Base-by-base conservation (phyloP, 2,113 vertebrate species). In the Limanda limanda region DNA sequence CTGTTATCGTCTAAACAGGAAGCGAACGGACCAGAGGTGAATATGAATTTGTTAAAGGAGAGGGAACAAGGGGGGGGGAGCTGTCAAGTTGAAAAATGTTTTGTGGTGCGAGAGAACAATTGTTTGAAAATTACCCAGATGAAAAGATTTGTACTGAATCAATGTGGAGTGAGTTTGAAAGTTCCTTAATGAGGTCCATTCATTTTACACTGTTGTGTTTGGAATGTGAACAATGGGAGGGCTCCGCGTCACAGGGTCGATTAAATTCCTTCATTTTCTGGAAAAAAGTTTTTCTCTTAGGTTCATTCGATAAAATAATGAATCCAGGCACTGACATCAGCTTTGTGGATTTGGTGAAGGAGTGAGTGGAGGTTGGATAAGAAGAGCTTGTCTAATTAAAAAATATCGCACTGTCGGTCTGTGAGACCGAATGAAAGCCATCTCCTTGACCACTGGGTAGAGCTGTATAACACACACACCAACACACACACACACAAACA, bases 161-260 rank as follows among this genome's bases (percentile, higher is more conserved):
- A 45, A 54, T 63, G 79, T 61, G 17, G 55, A 18, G 7, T 12
- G 72, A 4, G 45, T 20, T 58, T 27, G 23, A 31, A 83, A 74
- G 42, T 52, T 47, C 56, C 24, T 20, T 27, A 83, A 48, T 35
- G 48, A 66, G 56, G 25, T 62, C 8, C 17, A 68, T 68, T 76
- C 35, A 72, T 68, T 68, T 68, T 0, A 48, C 18, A 5, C 27
- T 45, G 11, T 31, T 31, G 31, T 31, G 47, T 51, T 51, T 18
- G 18, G 47, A 0, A 2, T 0, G 47, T 11, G 47, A 51, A 20
- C 47, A 18, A 1, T 8, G 15, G 2, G 40, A 13, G 3, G 47
- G 2, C 2, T 18, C 18, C 1, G 47, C 47, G 6, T 51, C 47
- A 51, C 14, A 5, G 47, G 47, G 47, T 51, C 47, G 47, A 51